Evolutionary conservation across 2,888 invertebrate genomes (phyloP).

Genomic region (Mesorhabditis belari): DNA sequence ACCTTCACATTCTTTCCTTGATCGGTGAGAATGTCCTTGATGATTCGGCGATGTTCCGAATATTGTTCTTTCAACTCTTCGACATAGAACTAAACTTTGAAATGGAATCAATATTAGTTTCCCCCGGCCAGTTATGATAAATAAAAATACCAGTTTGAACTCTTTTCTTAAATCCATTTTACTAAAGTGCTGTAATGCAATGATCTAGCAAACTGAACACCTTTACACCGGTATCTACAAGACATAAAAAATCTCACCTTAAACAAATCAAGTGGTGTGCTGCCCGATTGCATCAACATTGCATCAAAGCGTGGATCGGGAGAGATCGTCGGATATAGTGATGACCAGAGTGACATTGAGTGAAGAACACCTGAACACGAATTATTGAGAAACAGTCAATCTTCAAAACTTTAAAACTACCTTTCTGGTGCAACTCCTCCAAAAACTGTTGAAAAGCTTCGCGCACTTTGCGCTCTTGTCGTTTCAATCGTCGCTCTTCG

Average conservation of each 20-base stretch:
- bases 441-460: conserved; percentile 75
- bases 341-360: conserved; percentile 97
- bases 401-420: conserved; percentile 7
- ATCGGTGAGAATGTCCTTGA: conserved; percentile 76
- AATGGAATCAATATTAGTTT: too few species aligned
- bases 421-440: conserved; percentile 77
- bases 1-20: conserved; percentile 57
- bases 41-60: conserved; percentile 94
- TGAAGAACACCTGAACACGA: conserved; percentile 80
- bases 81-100: conserved; percentile 86
- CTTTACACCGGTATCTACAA: too few species aligned
- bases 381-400: background rate
- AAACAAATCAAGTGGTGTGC: conserved; percentile 90
- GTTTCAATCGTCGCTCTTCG: conserved; percentile 61
- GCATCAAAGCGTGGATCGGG: conserved; percentile 80
- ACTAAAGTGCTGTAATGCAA: too few species aligned
- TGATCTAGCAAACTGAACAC: too few species aligned
- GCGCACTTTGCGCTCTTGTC: conserved; percentile 88
- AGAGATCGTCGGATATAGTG: conserved; percentile 87
- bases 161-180: too few species aligned
- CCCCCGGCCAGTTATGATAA: too few species aligned
- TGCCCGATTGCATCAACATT: conserved; percentile 81
- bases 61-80: conserved; percentile 95
- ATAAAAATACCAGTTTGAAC: too few species aligned
- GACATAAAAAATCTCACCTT: too few species aligned